Base-by-base conservation (phyloP, 2,888 invertebrate species). In the Cephus spinipes region DNA sequence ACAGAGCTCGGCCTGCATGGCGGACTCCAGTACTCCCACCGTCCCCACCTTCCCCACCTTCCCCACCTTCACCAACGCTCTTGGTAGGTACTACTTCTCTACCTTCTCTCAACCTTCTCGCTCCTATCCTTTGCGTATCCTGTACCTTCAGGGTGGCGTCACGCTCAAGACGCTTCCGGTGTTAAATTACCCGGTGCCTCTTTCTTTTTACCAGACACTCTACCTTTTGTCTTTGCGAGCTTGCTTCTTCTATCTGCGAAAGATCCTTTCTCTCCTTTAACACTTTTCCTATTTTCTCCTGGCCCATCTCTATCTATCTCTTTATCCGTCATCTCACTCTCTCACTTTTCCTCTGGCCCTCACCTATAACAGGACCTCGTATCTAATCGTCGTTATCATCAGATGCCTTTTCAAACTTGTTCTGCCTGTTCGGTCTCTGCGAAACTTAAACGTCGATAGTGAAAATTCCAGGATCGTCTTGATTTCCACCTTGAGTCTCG, bases 161-260 rank as follows among this genome's bases (percentile, higher is more conserved):
- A 89, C 89, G 90, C 88, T 91, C 91, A 90, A 91, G 91, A 90
- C 90, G 90, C 91, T 91, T 91, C 91, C 91, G 91, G 91, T 91
- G 90, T 91, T 90, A 86, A 88, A 89, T 91, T 91, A 91, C 91
- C 88, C 88, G 81, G 85, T 85, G 82, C 79, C 83, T 85, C 85
- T 80, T 83, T 83, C 84, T 82, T 82, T 79, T 76, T 77, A 73
- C 36, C 11, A 34, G 15, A 40, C 40, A 40, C 40, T 40, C 35
- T 12, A 12, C 55, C 69, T 76, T 76, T 69, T 76, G 68, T 76
- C 69, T 76, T 69, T 33, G 76, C 32, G 33, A 34, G 32, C 69
- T 69, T 40, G 40, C 40, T 15, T 40, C 40, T 40, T 40, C 40
- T 40, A 40, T 40, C 40, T 40, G 40, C 40, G 40, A 40, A 40